A percentile compares a stretch with the other conserved stretches of the same genome.
These are phyloP conservation scores for Ifrita kowaldi DNA, from an alignment of 2,113 vertebrate genomes.

Conservation along the genomic window DNA sequence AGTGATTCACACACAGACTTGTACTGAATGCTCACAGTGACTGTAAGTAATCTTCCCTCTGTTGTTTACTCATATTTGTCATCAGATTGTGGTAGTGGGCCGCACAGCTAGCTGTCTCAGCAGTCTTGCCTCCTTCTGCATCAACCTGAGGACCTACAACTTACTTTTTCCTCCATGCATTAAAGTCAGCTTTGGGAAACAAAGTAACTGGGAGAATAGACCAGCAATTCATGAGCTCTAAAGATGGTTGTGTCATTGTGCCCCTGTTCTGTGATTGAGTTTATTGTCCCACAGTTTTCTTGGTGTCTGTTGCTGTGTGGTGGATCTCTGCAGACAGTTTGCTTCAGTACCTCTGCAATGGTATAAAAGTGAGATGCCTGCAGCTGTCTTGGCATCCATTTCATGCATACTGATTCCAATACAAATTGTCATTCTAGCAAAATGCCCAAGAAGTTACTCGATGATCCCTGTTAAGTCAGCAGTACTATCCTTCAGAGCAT, in stretches of 20 bases:
- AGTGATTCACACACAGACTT: neutral
- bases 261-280: neutral
- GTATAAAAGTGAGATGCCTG: neutral
- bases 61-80: neutral
- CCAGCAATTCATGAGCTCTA: rapidly evolving
- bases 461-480: neutral
- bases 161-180: neutral
- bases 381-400: neutral
- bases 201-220: neutral
- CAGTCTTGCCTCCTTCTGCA: neutral
- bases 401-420: neutral
- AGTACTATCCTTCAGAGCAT: neutral
- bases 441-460: neutral
- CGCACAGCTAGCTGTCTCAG: neutral
- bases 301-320: neutral
- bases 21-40: neutral
- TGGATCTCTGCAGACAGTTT: neutral
- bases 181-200: rapidly evolving
- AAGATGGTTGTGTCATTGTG: neutral
- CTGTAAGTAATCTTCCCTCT: neutral
- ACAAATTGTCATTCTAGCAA: neutral
- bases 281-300: neutral
- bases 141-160: neutral
- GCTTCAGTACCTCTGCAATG: neutral
- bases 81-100: neutral